Evolutionary conservation across 2,888 invertebrate genomes (phyloP).

Genomic region (Habrosyne pyritoides): DNA sequence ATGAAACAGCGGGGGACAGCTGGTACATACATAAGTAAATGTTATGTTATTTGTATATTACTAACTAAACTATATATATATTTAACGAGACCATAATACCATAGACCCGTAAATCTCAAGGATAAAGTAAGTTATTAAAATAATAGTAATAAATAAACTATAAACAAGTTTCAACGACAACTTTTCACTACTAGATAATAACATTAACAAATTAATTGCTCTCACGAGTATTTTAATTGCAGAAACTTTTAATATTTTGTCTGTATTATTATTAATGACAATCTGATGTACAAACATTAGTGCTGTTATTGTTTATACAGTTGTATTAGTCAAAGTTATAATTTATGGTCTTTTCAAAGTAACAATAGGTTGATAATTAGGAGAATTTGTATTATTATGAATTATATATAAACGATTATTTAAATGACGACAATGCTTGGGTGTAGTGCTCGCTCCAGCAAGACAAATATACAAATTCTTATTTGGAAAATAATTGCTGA

Average conservation of each 20-base stretch:
- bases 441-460: no score
- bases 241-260: conserved; percentile 39
- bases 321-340: conserved; percentile 15
- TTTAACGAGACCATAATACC: no score
- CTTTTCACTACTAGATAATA: conserved; percentile 40
- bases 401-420: no score
- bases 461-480: no score
- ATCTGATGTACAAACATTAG: conserved; percentile 13
- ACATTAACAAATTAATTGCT: conserved; percentile 41
- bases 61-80: no score
- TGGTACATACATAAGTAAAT: no score
- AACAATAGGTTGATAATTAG: neutral
- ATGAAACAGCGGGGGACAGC: no score
- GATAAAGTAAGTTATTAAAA: conserved; percentile 23
- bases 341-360: neutral
- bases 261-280: conserved; percentile 27
- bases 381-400: neutral
- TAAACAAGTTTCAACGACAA: conserved; percentile 43
- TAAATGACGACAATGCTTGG: no score
- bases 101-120: neutral
- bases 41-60: no score
- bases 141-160: conserved; percentile 24
- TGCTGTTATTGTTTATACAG: conserved; percentile 17
- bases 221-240: conserved; percentile 44
- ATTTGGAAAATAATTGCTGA: no score